Base-by-base conservation (phyloP, 2,888 invertebrate genomes). In the Eupithecia inturbata region DNA sequence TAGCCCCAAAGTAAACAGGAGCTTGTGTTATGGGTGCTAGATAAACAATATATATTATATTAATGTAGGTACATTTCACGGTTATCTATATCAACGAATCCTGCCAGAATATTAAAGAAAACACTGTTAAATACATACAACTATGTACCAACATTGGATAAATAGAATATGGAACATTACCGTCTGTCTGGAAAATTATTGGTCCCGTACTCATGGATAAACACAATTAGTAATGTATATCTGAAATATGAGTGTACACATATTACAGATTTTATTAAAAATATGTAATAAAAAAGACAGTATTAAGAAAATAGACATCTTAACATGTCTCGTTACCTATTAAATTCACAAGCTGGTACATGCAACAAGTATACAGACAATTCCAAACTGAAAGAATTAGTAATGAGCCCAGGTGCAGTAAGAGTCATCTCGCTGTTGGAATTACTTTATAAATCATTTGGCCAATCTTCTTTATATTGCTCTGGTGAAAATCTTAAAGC, bases 381-480 rank as follows among this genome's bases (percentile, higher is more conserved):
- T 84, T 81, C 80, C 76, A 80, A 83, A 82, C 78, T 81, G 78
- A 74, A 85, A 85, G 83, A 85, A 86, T 86, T 84, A 69, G 75
- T 81, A 82, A 81, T 81, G 77, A 80, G 80, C 78, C 76, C 75
- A 81, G 76, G 77, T 77, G 80, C 81, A 84, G 76, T 81, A 75
- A 74, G 82, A 81, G 80, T 76, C 72, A 79, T 80, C 76, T 73
- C 60, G 67, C 67, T 75, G 36, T 14, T 70, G 41, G n/a, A 71
- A 67, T 68, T 67, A 68, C 70, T 64, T 68, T 66, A 67, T 72
- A 77, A 75, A 45, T 73, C 66, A 70, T 60, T 74, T 49, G 49
- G 57, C 72, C 72, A 41, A 70, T 70, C 63, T 69, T 72, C 63
- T 64, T 16, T 69, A 57, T 60, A 26, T 19, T 36, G 49, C 60